A percentile compares a stretch with the other conserved stretches of the same genome.
Conservation (phyloP, 2,113 vertebrate genomes). For the Mugil cephalus region DNA sequence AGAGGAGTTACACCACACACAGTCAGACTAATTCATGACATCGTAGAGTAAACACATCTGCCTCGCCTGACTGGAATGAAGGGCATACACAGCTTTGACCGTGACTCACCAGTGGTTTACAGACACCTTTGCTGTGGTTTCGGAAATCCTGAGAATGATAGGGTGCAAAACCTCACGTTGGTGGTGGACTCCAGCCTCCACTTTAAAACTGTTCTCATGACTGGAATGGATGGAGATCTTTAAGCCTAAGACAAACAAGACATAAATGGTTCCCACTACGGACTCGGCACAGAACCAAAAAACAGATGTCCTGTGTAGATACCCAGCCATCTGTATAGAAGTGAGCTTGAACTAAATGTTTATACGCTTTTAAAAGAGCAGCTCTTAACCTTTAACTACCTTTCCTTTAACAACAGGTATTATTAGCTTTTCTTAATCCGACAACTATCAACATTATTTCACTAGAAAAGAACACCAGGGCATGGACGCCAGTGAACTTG, state of each 20-base stretch:
- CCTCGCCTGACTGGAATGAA: not conserved
- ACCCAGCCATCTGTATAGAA: not conserved
- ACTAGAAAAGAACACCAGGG: not conserved
- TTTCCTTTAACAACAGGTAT: not conserved
- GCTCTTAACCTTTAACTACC: slow-evolving; percentile 2
- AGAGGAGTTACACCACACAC: not conserved
- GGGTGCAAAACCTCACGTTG: slow-evolving; percentile 6
- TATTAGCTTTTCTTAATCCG: not conserved
- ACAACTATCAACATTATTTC: not conserved
- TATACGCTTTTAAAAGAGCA: slow-evolving; percentile 17
- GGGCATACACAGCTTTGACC: not conserved
- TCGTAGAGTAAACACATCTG: not conserved
- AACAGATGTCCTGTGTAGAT: slow-evolving; percentile 42
- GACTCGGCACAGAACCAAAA: slow-evolving; percentile 5
- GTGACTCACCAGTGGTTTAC: slow-evolving; percentile 6
- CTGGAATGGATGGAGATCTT: slow-evolving; percentile 34
- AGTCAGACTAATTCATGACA: not conserved
- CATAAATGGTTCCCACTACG: slow-evolving; percentile 50
- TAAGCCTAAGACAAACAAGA: slow-evolving; percentile 35
- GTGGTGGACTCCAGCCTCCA: not conserved
- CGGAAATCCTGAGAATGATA: not conserved
- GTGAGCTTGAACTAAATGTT: slow-evolving; percentile 30
- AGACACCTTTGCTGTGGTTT: not conserved
- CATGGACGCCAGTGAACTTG: not conserved
- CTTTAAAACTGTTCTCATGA: slow-evolving; percentile 48